A percentile compares a stretch with the other conserved stretches of the same genome.
phyloP scores from a whole-genome alignment of 2,888 invertebrate species.

The Scaptodrosophila latifasciaeformis region DNA sequence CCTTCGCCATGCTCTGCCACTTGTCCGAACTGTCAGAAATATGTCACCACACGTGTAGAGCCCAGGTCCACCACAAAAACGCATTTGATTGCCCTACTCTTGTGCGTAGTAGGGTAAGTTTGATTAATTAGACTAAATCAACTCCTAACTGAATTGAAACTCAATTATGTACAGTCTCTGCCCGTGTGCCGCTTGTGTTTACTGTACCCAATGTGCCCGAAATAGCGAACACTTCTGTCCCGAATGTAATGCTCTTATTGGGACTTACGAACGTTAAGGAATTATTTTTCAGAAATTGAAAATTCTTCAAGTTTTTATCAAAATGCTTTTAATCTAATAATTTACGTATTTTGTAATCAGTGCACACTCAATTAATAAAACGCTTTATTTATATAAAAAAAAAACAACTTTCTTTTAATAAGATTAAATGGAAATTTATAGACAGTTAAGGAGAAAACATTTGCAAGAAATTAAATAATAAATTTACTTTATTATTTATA shows the following conservation, averaged over 20 bases:
- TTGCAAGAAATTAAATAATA: no score
- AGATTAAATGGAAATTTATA: no score
- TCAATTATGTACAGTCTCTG: background rate
- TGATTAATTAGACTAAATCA: no score
- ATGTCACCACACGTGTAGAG: slow-evolving; percentile 73
- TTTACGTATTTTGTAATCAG: no score
- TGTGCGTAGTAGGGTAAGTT: slow-evolving; percentile 66
- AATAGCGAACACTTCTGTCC: slow-evolving; percentile 78
- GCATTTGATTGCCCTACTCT: slow-evolving; percentile 66
- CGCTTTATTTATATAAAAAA: no score
- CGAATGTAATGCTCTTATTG: slow-evolving; percentile 77
- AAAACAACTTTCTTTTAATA: no score
- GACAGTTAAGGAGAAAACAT: no score
- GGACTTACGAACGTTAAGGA: slow-evolving; percentile 73
- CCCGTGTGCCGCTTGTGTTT: slow-evolving; percentile 77
- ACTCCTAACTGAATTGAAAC: background rate
- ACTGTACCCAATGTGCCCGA: slow-evolving; percentile 77
- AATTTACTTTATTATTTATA: no score
- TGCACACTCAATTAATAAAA: no score
- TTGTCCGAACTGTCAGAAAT: slow-evolving; percentile 76
- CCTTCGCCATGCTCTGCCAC: slow-evolving; percentile 51
- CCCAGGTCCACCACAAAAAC: slow-evolving; percentile 64
- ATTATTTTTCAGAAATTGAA: no score
- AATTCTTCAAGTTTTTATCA: no score
- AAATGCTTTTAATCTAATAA: no score